Base-by-base conservation (phyloP, 1,140 invertebrate species). In the Drosophila watanabei region DNA sequence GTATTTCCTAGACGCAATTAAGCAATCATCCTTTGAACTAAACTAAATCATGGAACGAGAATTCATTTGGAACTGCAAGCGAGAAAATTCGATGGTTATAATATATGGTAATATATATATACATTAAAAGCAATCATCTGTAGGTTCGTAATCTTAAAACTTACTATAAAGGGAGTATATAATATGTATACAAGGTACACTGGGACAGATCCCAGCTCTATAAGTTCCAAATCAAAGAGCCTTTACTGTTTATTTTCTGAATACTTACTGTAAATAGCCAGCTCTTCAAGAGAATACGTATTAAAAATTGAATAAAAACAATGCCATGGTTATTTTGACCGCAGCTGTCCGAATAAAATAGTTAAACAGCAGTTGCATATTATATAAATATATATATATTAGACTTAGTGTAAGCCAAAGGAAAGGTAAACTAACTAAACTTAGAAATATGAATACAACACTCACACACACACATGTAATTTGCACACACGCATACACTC, bases 331-430 rank as follows among this genome's bases (percentile, higher is more conserved):
- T 20, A 28, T 56, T 72, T 76, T 68, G 54, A 33, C n/a, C 62
- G 48, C 72, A 76, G 51, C 41, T 62, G 39, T 58, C 9, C 20
- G 7, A 58, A 49, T 11, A 24, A 39, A 56, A 37, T 37, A 56
- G 33, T 16, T 24, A 37, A 56, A 37, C 20, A 16, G 32, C 33
- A 24, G 49, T n/a, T 39, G 18, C 16, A 57, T 57, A 48, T 56
- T 48, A 75, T 52, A 37, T 49, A 43, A 24, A 45, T 56, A 51
- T 75, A 63, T 75, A 63, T 52, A 18, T 33, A 69, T 78, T 78
- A 78, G 45, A 43, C 0, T 43, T 78, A 78, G 54, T 10, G 18
- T 72, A 72, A 72, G 69, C 46, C 35, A 66, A 65, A 48, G 8
- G 33, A 24, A 54, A 70, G 43, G 20, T 43, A 65, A 58, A 75